Conservation (phyloP, 1,140 invertebrate species). For the Drosophila guanche region DNA sequence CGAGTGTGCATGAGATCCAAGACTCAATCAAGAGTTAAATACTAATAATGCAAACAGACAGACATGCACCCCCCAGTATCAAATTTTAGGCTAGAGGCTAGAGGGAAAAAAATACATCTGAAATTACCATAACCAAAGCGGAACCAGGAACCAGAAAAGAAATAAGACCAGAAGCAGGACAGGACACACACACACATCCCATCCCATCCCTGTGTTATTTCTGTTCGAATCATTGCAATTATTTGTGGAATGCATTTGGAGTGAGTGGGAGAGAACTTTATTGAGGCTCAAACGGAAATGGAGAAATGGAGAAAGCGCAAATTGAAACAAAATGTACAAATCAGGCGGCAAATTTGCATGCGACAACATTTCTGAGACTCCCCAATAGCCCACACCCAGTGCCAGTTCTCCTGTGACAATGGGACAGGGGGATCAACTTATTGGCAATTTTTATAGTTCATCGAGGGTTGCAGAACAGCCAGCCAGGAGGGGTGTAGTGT, state of each 20-base stretch:
- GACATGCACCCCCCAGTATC: slow-evolving; percentile 10
- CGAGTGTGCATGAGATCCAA: slow-evolving; percentile 39
- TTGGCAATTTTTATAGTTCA: slow-evolving; percentile 70
- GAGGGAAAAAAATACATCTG: slow-evolving; percentile 23
- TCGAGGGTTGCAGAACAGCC: slow-evolving; percentile 36
- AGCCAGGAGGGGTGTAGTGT: not conserved
- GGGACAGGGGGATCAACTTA: slow-evolving; percentile 60
- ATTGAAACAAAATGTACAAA: slow-evolving; percentile 81
- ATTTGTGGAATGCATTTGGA: slow-evolving; percentile 70
- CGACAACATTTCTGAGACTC: slow-evolving; percentile 67
- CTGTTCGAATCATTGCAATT: slow-evolving; percentile 63
- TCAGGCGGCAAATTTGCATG: slow-evolving; percentile 78
- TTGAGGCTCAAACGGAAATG: slow-evolving; percentile 50
- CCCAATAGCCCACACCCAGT: slow-evolving; percentile 6
- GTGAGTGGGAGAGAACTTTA: slow-evolving; percentile 41
- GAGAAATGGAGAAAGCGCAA: slow-evolving; percentile 45
- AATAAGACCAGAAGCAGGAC: slow-evolving; percentile 19
- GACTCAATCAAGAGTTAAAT: slow-evolving; percentile 69
- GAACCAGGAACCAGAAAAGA: slow-evolving; percentile 11
- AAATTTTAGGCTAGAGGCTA: slow-evolving; percentile 34
- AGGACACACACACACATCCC: slow-evolving; percentile 17
- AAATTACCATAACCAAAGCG: slow-evolving; percentile 70
- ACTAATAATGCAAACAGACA: slow-evolving; percentile 67
- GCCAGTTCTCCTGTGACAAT: slow-evolving; percentile 5
- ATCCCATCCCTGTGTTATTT: slow-evolving; percentile 42